phyloP scores from a whole-genome alignment of 53 echinoderm and acorn worm species.

The Henricia sp. region DNA sequence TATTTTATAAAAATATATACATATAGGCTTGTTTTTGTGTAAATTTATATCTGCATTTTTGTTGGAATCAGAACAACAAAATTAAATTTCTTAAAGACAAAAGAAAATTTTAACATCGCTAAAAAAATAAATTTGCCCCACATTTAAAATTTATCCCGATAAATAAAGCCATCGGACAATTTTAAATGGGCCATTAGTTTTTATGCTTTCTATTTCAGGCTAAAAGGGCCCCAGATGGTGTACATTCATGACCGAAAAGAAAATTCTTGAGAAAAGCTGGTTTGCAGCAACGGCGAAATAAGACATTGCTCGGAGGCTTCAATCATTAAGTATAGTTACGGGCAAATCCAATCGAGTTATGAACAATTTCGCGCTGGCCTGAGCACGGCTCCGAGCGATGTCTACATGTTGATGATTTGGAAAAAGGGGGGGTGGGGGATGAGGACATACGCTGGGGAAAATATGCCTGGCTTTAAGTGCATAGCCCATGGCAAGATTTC shows the following conservation, averaged over 20 bases:
- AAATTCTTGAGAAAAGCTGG: constrained; percentile 12
- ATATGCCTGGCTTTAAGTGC: constrained; percentile 45
- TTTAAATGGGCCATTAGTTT: no score
- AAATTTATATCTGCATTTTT: no score
- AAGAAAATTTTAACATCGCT: no score
- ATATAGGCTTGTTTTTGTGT: no score
- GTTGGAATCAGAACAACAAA: no score
- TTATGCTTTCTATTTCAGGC: neutral
- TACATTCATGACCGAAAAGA: neutral
- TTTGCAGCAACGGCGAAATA: neutral
- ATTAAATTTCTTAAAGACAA: no score
- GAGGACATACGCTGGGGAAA: neutral
- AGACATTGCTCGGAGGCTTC: constrained; percentile 32
- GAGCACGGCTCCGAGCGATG: constrained; percentile 36
- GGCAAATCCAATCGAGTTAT: constrained; percentile 63
- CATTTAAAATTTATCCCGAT: no score
- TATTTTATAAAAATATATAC: no score
- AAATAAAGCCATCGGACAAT: no score
- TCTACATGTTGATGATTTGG: constrained; percentile 29
- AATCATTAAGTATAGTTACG: constrained; percentile 61
- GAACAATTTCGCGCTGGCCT: constrained; percentile 42
- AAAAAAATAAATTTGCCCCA: no score
- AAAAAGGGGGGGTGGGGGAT: no score
- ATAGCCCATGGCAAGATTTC: constrained; percentile 51
- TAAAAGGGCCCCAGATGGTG: neutral